phyloP scores from a whole-genome alignment of 2,113 vertebrate genomes.

The Carollia perspicillata region DNA sequence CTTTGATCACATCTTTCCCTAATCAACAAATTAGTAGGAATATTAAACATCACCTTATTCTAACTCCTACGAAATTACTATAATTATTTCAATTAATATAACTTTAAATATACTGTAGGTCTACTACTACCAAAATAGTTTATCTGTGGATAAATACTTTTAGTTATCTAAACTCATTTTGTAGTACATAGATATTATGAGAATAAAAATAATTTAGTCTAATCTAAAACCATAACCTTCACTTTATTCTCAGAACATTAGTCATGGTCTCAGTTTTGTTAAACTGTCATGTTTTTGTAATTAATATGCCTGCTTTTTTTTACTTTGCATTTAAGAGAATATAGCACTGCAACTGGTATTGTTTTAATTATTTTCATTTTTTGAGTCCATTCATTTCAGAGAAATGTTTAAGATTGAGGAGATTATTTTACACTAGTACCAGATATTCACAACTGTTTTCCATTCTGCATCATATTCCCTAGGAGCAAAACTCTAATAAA shows the following conservation, averaged over 20 bases:
- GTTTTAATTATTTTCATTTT: slow-evolving; percentile 38
- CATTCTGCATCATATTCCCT: neutral
- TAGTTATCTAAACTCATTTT: slow-evolving; percentile 7
- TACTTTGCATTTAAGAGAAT: neutral
- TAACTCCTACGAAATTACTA: neutral
- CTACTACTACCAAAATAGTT: slow-evolving; percentile 4
- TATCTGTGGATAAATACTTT: neutral
- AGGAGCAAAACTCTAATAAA: neutral
- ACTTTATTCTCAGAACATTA: slow-evolving; percentile 1
- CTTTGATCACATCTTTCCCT: neutral
- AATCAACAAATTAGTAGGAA: neutral
- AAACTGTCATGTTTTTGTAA: neutral
- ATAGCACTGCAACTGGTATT: neutral
- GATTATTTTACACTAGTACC: neutral
- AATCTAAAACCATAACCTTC: neutral
- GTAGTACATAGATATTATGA: neutral
- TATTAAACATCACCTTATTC: neutral
- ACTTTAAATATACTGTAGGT: neutral
- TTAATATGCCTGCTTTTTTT: neutral
- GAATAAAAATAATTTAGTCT: slow-evolving; percentile 10
- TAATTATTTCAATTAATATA: slow-evolving; percentile 30
- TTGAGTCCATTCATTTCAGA: neutral
- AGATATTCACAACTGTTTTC: neutral
- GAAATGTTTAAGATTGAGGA: neutral
- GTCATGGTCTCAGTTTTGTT: neutral